These are phyloP conservation scores for Syngnathoides biaculeatus DNA, from an alignment of 2,113 vertebrate genomes.

Conservation along the genomic window DNA sequence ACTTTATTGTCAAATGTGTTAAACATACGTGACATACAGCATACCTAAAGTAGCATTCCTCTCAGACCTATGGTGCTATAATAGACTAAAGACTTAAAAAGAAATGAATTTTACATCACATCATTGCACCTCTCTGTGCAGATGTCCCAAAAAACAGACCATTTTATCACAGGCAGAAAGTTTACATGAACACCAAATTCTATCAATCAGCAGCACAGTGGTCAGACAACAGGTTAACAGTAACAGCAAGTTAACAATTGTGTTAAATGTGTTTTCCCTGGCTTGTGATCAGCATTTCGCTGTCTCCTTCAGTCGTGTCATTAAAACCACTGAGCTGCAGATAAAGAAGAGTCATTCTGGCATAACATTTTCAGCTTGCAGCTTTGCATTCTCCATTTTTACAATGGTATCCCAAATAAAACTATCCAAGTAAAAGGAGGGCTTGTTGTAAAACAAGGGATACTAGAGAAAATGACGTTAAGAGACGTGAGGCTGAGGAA, in stretches of 20 bases:
- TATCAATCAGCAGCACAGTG: background rate
- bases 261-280: background rate
- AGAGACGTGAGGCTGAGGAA: background rate
- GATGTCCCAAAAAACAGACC: background rate
- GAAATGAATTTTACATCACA: background rate
- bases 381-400: constrained; percentile 13
- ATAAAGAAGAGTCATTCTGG: constrained; percentile 41
- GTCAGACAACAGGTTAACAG: background rate
- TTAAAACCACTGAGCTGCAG: background rate
- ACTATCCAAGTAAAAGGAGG: background rate
- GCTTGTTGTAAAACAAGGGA: background rate
- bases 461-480: background rate
- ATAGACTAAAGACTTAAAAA: too few relatives aligned
- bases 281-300: background rate
- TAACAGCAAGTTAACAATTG: constrained; percentile 1
- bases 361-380: constrained; percentile 23
- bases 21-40: too few relatives aligned
- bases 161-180: background rate
- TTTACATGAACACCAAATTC: background rate
- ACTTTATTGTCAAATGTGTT: too few relatives aligned
- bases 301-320: background rate
- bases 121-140: background rate
- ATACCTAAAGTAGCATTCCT: too few relatives aligned
- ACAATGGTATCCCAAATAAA: constrained; percentile 1
- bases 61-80: too few relatives aligned